Evolutionary conservation across 2,888 invertebrate species (phyloP), one percentile per base, ranked within the genome.

Genomic region (Trichacis sp.): DNA sequence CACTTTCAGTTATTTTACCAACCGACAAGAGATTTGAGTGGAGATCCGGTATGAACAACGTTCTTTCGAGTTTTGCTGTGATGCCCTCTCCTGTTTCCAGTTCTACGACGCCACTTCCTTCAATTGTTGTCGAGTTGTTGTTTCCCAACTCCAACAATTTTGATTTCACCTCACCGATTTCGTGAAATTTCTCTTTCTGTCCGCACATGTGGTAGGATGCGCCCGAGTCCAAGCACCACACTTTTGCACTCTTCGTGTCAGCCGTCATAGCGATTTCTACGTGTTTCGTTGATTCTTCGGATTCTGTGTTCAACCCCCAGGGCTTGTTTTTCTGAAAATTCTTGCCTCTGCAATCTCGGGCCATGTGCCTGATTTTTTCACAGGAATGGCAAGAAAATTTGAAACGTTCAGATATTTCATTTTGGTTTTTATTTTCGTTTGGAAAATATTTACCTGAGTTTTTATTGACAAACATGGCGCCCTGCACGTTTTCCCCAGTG

Each of bases 211-310:
- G 58, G 1, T 50, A 19, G 6, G 58, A 48, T 5, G 55, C 57
- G 29, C 57, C 46, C 48, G 52, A 57, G 12, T 57, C 57, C 1
- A 57, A 38, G n/a, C 57, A 63, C 58, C 64, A 64, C 29, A n/a
- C n/a, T n/a, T n/a, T n/a, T n/a, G n/a, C n/a, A n/a, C n/a, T n/a
- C n/a, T n/a, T n/a, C n/a, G n/a, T n/a, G n/a, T n/a, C n/a, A n/a
- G n/a, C n/a, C n/a, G n/a, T n/a, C n/a, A n/a, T n/a, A n/a, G n/a
- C n/a, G n/a, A n/a, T n/a, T n/a, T n/a, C n/a, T n/a, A n/a, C n/a
- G n/a, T n/a, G n/a, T n/a, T n/a, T n/a, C n/a, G n/a, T n/a, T n/a
- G 29, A 29, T 29, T 29, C 29, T 29, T 29, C 29, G 9, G 29
- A 29, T 9, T 6, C 4, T 9, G 4, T 29, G 29, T 9, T 29